These are phyloP conservation scores for Erythrolamprus reginae DNA, from an alignment of 2,113 vertebrate species.

Conservation along the genomic window DNA sequence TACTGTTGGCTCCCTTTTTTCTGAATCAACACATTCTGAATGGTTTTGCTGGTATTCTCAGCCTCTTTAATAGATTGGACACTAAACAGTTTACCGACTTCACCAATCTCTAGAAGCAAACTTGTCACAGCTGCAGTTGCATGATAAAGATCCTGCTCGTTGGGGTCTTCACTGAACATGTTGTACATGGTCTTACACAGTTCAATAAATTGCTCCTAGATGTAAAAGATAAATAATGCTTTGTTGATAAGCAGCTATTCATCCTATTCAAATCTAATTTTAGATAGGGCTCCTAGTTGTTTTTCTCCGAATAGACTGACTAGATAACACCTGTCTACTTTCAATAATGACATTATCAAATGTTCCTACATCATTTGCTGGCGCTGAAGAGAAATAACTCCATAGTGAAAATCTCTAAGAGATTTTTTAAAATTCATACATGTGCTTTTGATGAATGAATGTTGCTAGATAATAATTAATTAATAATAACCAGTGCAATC, in stretches of 20 bases:
- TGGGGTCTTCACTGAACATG: constrained; percentile 93
- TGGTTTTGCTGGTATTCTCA: constrained; percentile 31
- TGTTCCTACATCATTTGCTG: background rate
- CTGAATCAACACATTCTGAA: constrained; percentile 40
- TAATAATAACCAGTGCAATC: background rate
- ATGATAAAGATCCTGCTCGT: constrained; percentile 94
- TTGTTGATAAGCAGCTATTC: background rate
- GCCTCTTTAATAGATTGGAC: constrained; percentile 51
- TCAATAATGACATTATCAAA: background rate
- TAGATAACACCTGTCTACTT: background rate
- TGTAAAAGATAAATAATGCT: background rate
- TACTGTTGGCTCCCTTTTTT: constrained; percentile 65
- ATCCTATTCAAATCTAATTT: background rate
- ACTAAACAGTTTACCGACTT: constrained; percentile 90
- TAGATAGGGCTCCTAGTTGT: background rate
- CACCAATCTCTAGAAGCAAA: constrained; percentile 93
- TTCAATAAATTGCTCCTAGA: constrained; percentile 94
- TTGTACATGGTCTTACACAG: constrained; percentile 96
- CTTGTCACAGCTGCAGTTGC: constrained; percentile 94
- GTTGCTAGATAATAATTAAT: background rate
- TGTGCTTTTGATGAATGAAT: background rate
- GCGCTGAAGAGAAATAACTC: background rate
- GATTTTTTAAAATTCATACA: background rate
- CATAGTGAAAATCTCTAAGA: background rate
- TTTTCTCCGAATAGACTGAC: background rate